Evolutionary conservation across 2,113 vertebrate genomes (phyloP).

Genomic region (Halichoerus grypus): DNA sequence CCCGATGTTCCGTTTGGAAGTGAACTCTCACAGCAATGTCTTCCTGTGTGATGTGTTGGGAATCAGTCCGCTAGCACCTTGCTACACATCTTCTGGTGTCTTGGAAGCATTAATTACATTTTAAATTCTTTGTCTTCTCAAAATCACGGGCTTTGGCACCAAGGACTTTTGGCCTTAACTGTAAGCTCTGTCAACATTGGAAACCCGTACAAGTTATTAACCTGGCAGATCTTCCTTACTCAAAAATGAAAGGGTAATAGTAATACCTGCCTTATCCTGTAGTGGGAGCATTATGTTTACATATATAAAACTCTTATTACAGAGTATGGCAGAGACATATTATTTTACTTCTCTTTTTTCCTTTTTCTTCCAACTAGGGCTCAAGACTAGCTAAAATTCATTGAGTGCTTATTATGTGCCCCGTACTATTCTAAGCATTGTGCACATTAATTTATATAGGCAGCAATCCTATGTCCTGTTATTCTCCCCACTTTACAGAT

Average conservation of each 20-base stretch:
- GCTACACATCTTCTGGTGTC: not conserved
- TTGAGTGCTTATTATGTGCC: not conserved
- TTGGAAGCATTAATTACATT: conserved; percentile 37
- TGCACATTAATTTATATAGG: not conserved
- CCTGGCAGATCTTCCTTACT: not conserved
- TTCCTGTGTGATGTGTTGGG: not conserved
- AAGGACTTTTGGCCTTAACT: not conserved
- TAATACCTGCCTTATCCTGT: not conserved
- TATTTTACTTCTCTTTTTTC: not conserved
- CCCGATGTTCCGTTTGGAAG: not conserved
- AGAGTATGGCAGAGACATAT: not conserved
- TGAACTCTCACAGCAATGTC: not conserved
- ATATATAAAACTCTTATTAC: not conserved
- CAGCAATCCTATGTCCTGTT: not conserved
- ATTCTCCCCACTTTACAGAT: not conserved
- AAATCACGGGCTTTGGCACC: not conserved
- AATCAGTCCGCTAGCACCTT: not conserved
- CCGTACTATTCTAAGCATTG: not conserved
- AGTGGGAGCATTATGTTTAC: not conserved
- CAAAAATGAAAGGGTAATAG: not conserved
- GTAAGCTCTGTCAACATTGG: not conserved
- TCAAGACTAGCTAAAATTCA: not conserved
- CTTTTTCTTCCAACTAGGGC: not conserved
- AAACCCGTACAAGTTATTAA: not conserved
- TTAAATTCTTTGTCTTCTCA: conserved; percentile 54